Evolutionary conservation across 2,113 vertebrate species (phyloP), one percentile per base, ranked within the genome.

Genomic region (Sturnus vulgaris): DNA sequence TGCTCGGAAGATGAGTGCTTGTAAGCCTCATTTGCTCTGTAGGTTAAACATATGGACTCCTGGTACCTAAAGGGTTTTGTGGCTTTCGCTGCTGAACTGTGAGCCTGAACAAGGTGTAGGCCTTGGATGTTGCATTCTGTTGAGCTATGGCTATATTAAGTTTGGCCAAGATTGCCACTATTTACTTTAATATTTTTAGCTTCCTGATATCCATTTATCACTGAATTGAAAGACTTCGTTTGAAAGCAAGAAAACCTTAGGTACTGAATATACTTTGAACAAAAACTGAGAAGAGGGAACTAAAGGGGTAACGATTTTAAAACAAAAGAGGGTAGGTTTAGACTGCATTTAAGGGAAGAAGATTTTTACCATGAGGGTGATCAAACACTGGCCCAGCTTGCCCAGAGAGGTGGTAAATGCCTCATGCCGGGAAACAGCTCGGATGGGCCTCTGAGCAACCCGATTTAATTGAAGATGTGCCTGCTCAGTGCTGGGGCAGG

Each of bases 11-110:
- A 46, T 0, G 0, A 13, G 5, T 28, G 46, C 10, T 49, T 37
- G 23, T 22, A 63, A 81, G 24, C 25, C 33, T 44, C 21, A 5
- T 24, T 24, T 35, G 23, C 12, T 40, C 73, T 20, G 3, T 8
- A 27, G 5, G 10, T 40, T 24, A 27, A 0, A 31, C 1, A 1
- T 2, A 22, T 2, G 1, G n/a, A 53, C 12, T 13, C 12, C 39
- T 30, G 20, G n/a, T 8, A 49, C 5, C 4, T 39, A 16, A 55
- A 76, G 12, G 0, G 8, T 53, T 5, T 0, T 1, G 4, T 5
- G 8, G 35, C 10, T 83, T 72, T 60, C 10, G 9, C 40, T 49
- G 40, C 27, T 33, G 16, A 59, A 69, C 15, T 19, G 15, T 22
- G 42, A 82, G 15, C 44, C 42, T 53, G 40, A 53, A 20, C 1